Percentiles rank a stretch among this genome's conserved stretches.
These are phyloP conservation scores for Mystacornis crossleyi DNA, from an alignment of 2,113 vertebrate species.

Conservation along the genomic window DNA sequence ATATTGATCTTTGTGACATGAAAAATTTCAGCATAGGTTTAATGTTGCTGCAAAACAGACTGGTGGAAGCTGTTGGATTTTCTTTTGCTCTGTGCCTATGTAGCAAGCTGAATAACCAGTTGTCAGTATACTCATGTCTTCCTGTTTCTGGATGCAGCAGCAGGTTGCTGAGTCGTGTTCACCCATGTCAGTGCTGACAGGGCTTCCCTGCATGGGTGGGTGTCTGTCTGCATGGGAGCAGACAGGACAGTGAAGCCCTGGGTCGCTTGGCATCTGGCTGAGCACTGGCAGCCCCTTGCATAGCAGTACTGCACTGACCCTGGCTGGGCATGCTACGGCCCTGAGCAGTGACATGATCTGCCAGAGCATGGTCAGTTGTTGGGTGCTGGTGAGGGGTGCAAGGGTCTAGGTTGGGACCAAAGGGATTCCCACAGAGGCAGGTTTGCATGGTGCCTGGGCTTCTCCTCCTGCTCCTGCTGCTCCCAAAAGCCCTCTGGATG, in stretches of 20 bases:
- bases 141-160: accelerated
- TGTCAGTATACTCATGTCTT: background rate
- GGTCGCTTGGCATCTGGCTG: accelerated
- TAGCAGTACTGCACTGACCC: accelerated
- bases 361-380: accelerated
- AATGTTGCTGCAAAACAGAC: background rate
- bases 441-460: background rate
- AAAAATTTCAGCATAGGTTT: background rate
- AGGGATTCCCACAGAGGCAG: accelerated
- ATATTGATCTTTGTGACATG: constrained; percentile 30
- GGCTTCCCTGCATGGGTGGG: no score
- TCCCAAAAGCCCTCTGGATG: background rate
- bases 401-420: accelerated
- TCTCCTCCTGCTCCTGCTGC: background rate
- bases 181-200: accelerated
- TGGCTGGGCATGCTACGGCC: accelerated
- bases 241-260: background rate
- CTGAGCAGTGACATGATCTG: accelerated
- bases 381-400: background rate
- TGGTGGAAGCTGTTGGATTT: background rate
- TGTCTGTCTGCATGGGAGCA: background rate
- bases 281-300: background rate
- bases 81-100: background rate
- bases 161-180: accelerated
- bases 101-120: background rate